Percentiles rank a stretch among this genome's conserved stretches.
These are phyloP conservation scores for Muschampia plurimacula DNA, from an alignment of 2,888 invertebrate species.

Conservation along the genomic window DNA sequence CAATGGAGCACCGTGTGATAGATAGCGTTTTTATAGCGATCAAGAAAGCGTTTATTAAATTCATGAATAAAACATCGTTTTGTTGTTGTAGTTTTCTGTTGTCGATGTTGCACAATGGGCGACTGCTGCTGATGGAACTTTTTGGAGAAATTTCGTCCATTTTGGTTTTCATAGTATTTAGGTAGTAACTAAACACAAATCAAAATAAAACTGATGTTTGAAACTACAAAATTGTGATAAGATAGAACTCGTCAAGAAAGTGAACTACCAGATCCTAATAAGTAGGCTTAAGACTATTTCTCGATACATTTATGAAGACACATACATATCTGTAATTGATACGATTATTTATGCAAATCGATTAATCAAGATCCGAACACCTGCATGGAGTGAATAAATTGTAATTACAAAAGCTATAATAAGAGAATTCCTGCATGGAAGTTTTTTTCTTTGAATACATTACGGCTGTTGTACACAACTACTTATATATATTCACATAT, in stretches of 20 bases:
- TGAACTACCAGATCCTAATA: background rate
- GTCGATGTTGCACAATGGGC: slow-evolving; percentile 49
- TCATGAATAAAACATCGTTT: slow-evolving; percentile 53
- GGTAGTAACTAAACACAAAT: background rate
- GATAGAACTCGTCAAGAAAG: no score
- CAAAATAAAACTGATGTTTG: background rate
- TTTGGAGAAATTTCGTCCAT: background rate
- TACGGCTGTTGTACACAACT: background rate
- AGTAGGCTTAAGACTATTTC: background rate
- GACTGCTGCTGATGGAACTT: slow-evolving; percentile 2
- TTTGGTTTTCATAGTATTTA: background rate
- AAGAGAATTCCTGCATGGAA: slow-evolving; percentile 25
- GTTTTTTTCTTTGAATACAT: slow-evolving; percentile 18
- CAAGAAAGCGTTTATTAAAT: slow-evolving; percentile 43
- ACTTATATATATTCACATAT: slow-evolving; percentile 1
- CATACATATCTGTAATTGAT: background rate
- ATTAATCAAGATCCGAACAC: slow-evolving; percentile 21
- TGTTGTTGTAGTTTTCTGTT: slow-evolving; percentile 27
- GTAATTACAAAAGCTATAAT: slow-evolving; percentile 1
- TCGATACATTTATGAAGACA: no score
- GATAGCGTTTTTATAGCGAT: slow-evolving; percentile 13
- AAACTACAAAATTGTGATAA: background rate
- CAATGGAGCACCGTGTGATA: slow-evolving; percentile 33
- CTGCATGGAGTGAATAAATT: slow-evolving; percentile 18
- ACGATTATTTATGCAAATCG: background rate